Percentiles rank a stretch among this genome's conserved stretches.
Conservation (phyloP, 2,888 invertebrate species). For the Sialis fuliginosa region DNA sequence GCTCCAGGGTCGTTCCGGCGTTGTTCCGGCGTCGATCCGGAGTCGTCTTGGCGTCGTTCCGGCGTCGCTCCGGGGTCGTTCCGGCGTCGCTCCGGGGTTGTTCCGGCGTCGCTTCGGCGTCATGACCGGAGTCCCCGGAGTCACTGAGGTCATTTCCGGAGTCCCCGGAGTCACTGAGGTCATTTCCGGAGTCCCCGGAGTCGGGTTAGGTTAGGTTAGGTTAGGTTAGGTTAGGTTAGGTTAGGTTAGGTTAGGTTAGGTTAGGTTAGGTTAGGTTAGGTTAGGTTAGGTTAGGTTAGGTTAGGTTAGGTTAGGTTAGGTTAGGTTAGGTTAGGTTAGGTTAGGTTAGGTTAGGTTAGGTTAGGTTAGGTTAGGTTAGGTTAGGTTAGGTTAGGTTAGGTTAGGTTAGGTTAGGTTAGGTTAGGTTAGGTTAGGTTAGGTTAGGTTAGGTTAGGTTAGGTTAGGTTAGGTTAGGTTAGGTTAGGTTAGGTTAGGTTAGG, state of each 20-base stretch:
- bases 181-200: too few species aligned
- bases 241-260: slow-evolving; percentile 5
- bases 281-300: slow-evolving; percentile 9
- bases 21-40: too few species aligned
- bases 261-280: slow-evolving; percentile 7
- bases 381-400: too few species aligned
- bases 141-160: too few species aligned
- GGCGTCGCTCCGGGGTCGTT: too few species aligned
- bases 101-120: too few species aligned
- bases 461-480: slow-evolving; percentile 8
- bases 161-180: too few species aligned
- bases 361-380: slow-evolving; percentile 2
- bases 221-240: slow-evolving; percentile 7
- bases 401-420: slow-evolving; percentile 10
- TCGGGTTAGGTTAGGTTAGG: slow-evolving; percentile 8
- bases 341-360: slow-evolving; percentile 9
- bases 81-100: too few species aligned
- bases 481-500: slow-evolving; percentile 8
- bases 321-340: slow-evolving; percentile 9
- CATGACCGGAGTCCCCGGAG: too few species aligned
- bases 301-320: slow-evolving; percentile 9
- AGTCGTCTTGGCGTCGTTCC: too few species aligned
- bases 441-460: slow-evolving; percentile 7
- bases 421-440: slow-evolving; percentile 10
- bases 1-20: too few species aligned